These are phyloP conservation scores for Enteromius unitaeniatus DNA, from an alignment of 2,797 vertebrate genomes.

Conservation along the genomic window DNA sequence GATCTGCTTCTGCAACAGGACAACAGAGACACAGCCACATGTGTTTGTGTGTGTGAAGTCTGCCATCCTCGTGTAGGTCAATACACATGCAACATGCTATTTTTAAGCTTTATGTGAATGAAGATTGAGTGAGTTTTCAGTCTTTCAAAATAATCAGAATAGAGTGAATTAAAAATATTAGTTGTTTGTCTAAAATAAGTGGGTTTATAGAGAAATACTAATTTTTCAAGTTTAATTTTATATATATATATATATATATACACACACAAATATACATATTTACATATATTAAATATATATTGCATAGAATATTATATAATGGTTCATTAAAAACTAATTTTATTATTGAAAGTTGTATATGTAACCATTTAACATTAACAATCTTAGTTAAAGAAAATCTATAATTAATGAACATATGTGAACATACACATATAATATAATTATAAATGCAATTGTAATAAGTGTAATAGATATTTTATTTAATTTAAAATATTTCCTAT, in stretches of 20 bases:
- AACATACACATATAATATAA: not conserved
- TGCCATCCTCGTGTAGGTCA: not conserved
- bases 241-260: not conserved
- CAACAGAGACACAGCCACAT: conserved; percentile 16
- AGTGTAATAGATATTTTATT: not conserved
- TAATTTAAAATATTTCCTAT: not conserved
- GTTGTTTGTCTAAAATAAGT: not conserved
- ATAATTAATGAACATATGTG: not conserved
- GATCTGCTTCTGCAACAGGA: conserved; percentile 18
- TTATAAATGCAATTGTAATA: not conserved
- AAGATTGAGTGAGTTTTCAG: not conserved
- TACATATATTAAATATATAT: not conserved
- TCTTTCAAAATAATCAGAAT: no score
- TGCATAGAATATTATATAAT: not conserved
- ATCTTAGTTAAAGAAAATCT: not conserved
- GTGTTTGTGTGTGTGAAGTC: not conserved
- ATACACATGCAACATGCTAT: conserved; percentile 17
- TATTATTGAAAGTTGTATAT: not conserved
- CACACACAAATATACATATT: not conserved
- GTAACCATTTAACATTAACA: not conserved
- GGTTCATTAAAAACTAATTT: not conserved
- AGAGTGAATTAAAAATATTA: not conserved
- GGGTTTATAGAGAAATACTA: not conserved
- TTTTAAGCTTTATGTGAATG: not conserved
- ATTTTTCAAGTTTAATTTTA: not conserved